Conservation (phyloP, 2,113 vertebrate species). For the Gila orcuttii region DNA sequence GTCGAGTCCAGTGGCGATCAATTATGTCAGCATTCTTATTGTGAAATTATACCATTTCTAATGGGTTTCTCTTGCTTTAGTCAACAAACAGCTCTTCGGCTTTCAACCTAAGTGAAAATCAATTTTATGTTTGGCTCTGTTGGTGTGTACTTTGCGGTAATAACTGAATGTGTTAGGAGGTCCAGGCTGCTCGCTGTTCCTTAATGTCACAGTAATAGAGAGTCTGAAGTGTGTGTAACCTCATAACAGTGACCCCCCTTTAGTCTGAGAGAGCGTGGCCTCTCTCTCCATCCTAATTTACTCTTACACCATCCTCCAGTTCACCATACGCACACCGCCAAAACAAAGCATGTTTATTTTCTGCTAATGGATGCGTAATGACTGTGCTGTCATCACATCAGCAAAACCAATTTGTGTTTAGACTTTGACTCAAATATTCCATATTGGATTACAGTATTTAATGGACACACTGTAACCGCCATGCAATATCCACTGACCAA, state of each 20-base stretch:
- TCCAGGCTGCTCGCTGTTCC: constrained; percentile 17
- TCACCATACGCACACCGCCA: not conserved
- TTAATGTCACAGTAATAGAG: constrained; percentile 42
- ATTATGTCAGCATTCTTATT: not conserved
- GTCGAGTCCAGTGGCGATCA: not conserved
- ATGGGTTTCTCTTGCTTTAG: constrained; percentile 6
- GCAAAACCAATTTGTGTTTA: constrained; percentile 35
- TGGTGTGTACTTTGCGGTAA: constrained; percentile 17
- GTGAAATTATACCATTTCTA: constrained; percentile 1
- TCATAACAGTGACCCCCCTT: not conserved
- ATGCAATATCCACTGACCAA: not conserved
- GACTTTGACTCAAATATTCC: not conserved
- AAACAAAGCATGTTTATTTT: constrained; percentile 45
- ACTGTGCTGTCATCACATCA: constrained; percentile 7
- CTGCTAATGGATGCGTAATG: constrained; percentile 44
- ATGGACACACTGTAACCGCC: not conserved
- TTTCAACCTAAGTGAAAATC: constrained; percentile 11
- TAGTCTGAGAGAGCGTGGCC: constrained; percentile 2
- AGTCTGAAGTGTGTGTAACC: constrained; percentile 20
- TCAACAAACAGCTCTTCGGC: constrained; percentile 5
- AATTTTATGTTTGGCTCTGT: not conserved
- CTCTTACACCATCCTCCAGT: not conserved
- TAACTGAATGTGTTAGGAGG: not conserved
- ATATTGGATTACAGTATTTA: constrained; percentile 5
- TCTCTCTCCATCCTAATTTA: constrained; percentile 59